Evolutionary conservation across 2,113 vertebrate species (phyloP).

Genomic region (Antechinus stuartii): DNA sequence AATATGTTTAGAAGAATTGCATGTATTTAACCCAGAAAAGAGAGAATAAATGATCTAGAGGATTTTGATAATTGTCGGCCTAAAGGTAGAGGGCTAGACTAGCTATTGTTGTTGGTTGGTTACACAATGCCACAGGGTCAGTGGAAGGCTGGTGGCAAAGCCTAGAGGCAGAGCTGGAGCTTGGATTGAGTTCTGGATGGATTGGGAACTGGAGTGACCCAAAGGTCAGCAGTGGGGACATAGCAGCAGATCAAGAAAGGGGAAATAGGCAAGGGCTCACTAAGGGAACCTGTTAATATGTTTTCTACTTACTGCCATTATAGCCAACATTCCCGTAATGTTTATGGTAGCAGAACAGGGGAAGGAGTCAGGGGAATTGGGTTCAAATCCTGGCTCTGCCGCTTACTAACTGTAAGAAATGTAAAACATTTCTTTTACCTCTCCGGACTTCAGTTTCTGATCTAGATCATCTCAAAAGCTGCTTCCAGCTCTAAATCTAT

Average conservation of each 20-base stretch:
- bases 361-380: background rate
- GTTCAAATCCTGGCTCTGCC: background rate
- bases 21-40: background rate
- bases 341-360: background rate
- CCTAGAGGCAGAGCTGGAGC: background rate
- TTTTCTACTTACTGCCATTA: background rate
- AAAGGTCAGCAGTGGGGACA: background rate
- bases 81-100: background rate
- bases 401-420: background rate
- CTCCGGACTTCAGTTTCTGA: background rate
- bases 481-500: background rate
- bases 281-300: background rate
- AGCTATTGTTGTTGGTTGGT: background rate
- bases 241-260: background rate
- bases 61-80: background rate
- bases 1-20: too few species aligned
- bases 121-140: background rate
- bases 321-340: background rate
- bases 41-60: background rate
- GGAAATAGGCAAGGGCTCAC: background rate
- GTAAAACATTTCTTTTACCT: background rate
- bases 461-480: background rate
- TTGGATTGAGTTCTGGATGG: background rate
- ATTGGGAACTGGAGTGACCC: background rate
- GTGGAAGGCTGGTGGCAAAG: background rate